A percentile compares a stretch with the other conserved stretches of the same genome.
phyloP scores from a whole-genome alignment of 1,140 invertebrate genomes.

The Alviniconcha marisindica region DNA sequence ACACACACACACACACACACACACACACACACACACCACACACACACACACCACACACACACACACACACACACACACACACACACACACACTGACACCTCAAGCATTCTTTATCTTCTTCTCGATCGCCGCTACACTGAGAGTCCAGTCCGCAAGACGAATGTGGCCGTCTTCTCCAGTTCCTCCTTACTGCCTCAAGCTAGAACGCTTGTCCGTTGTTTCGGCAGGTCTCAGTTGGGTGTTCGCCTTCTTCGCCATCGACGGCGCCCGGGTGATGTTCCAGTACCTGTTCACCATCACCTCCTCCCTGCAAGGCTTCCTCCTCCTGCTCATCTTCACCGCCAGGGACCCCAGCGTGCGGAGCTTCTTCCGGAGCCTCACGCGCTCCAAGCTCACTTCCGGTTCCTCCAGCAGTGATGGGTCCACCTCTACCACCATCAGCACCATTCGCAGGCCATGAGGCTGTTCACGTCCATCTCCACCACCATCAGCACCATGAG shows the following conservation, averaged over 20 bases:
- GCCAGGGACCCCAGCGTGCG: slow-evolving; percentile 59
- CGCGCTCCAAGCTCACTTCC: neutral
- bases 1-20: neutral
- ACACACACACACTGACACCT: neutral
- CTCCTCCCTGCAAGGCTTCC: slow-evolving; percentile 78
- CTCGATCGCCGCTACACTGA: no score
- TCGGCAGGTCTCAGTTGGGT: slow-evolving; percentile 78
- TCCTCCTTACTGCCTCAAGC: no score
- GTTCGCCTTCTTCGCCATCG: slow-evolving; percentile 77
- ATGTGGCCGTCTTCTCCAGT: no score
- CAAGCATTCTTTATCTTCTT: no score
- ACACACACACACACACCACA: no score
- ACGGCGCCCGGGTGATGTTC: slow-evolving; percentile 74
- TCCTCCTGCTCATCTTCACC: slow-evolving; percentile 76
- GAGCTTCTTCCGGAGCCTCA: slow-evolving; percentile 20
- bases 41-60: no score
- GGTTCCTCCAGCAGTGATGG: neutral
- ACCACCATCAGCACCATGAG: no score
- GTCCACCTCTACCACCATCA: neutral
- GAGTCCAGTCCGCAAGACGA: no score
- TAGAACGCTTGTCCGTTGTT: neutral
- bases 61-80: neutral
- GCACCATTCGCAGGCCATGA: no score
- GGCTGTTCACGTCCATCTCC: no score
- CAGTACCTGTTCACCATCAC: slow-evolving; percentile 78